These are phyloP conservation scores for Gymnodraco acuticeps DNA, from an alignment of 2,797 vertebrate species.

Conservation along the genomic window DNA sequence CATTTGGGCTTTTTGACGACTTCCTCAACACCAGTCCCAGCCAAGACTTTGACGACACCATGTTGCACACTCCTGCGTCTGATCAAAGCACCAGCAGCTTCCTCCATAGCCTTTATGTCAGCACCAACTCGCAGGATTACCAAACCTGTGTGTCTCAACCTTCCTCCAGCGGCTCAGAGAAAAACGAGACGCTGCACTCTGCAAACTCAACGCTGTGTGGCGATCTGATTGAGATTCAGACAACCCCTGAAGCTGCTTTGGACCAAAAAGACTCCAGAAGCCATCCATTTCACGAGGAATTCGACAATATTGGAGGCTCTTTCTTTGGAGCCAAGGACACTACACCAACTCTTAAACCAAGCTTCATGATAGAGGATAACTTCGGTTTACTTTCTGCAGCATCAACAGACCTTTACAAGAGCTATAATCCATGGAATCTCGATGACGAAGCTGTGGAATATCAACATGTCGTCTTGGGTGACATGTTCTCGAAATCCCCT, in stretches of 20 bases:
- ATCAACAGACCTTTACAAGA: not conserved
- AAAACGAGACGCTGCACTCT: slow-evolving; percentile 29
- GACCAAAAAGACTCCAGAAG: slow-evolving; percentile 1
- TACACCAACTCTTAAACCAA: not conserved
- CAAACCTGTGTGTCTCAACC: slow-evolving; percentile 69
- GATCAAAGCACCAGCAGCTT: slow-evolving; percentile 60
- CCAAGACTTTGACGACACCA: slow-evolving; percentile 13
- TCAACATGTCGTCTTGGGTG: not conserved
- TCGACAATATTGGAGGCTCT: not conserved
- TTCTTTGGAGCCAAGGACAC: not conserved
- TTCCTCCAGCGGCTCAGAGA: slow-evolving; percentile 61
- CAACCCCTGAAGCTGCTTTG: not conserved
- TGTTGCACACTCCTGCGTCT: not conserved
- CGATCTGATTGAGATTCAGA: slow-evolving; percentile 19
- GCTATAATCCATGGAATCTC: slow-evolving; percentile 15
- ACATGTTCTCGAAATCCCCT: not conserved
- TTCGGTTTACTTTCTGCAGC: slow-evolving; percentile 3
- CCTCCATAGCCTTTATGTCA: slow-evolving; percentile 68
- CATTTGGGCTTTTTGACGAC: slow-evolving; percentile 39
- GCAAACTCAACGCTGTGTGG: slow-evolving; percentile 40
- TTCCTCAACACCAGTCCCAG: slow-evolving; percentile 32
- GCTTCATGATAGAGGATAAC: slow-evolving; percentile 8
- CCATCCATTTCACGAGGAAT: not conserved
- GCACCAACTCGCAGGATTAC: slow-evolving; percentile 76
- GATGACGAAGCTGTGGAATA: not conserved